Conservation (phyloP, 2,113 vertebrate genomes). For the Corynorhinus townsendii region DNA sequence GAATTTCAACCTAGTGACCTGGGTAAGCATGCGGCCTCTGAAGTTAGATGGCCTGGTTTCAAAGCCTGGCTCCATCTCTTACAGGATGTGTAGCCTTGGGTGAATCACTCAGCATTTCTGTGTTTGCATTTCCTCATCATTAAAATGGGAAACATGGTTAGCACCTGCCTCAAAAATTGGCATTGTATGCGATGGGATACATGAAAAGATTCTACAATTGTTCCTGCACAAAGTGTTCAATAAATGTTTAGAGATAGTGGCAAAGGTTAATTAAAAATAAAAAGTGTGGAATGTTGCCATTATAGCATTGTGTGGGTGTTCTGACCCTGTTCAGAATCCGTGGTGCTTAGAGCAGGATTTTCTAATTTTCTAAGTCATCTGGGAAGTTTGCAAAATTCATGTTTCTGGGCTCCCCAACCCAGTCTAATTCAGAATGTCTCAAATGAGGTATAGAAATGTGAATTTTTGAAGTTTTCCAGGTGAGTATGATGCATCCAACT, state of each 20-base stretch:
- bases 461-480: neutral
- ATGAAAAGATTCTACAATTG: neutral
- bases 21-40: neutral
- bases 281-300: neutral
- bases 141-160: neutral
- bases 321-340: neutral
- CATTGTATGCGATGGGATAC: neutral
- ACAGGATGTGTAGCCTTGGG: neutral
- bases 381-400: neutral
- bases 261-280: conserved; percentile 52
- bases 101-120: neutral
- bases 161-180: neutral
- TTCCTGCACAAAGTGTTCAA: neutral
- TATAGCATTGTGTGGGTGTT: neutral
- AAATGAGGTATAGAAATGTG: neutral
- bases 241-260: conserved; percentile 23
- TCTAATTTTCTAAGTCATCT: neutral
- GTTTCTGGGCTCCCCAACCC: neutral
- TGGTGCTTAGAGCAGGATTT: neutral
- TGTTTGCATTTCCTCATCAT: neutral
- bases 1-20: neutral
- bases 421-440: neutral
- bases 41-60: neutral
- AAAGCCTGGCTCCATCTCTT: neutral
- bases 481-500: neutral